These are phyloP conservation scores for Oscheius sp. DNA, from an alignment of 2,888 invertebrate genomes.

Conservation along the genomic window DNA sequence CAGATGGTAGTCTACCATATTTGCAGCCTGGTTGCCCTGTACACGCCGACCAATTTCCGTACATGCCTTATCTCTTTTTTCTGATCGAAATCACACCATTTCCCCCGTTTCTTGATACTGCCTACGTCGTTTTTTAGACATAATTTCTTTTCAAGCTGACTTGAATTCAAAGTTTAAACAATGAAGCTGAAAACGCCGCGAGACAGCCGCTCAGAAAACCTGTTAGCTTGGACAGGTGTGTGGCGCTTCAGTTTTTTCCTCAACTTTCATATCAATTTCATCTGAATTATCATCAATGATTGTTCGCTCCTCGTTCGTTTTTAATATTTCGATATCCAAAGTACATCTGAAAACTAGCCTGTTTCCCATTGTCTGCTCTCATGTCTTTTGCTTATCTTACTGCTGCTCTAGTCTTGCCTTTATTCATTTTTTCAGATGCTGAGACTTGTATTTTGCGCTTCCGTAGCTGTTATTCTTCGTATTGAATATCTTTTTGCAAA, in stretches of 20 bases:
- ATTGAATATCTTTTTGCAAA: conserved; percentile 46
- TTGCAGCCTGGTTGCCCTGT: conserved; percentile 13
- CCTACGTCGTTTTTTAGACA: conserved; percentile 10
- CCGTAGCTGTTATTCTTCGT: conserved; percentile 38
- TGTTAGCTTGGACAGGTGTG: not conserved
- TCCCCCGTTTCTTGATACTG: not conserved
- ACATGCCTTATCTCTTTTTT: conserved; percentile 11
- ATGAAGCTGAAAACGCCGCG: conserved; percentile 7
- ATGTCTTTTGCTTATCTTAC: conserved; percentile 5
- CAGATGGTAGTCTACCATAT: not conserved
- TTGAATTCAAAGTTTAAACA: not conserved
- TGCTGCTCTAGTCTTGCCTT: not conserved
- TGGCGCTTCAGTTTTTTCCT: not conserved
- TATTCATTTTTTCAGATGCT: conserved; percentile 16
- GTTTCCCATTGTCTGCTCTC: not conserved
- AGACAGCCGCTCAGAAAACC: not conserved
- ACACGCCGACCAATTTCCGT: conserved; percentile 14
- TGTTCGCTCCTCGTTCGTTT: not conserved
- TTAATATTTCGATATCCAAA: not conserved
- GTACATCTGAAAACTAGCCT: not conserved
- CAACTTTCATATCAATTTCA: not conserved
- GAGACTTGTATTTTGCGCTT: conserved; percentile 34
- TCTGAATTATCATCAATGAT: not conserved
- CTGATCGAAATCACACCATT: conserved; percentile 20
- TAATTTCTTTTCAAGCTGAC: not conserved